These are phyloP conservation scores for roundworm (Caenorhabditis elegans) DNA, from an alignment of 1,140 invertebrate species.

Conservation along the genomic window WBcel235 BX284605.5:9259001-9259500, in stretches of 20 bases:
- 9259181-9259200: too few species aligned
- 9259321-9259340: background rate
- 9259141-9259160: too few species aligned
- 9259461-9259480: slow-evolving; percentile 36
- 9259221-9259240: slow-evolving; percentile 13
- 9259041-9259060: too few species aligned
- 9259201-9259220: too few species aligned
- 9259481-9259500: slow-evolving; percentile 38
- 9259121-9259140: too few species aligned
- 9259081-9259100: too few species aligned
- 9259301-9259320: background rate
- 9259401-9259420: slow-evolving; percentile 12
- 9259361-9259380: background rate
- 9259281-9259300: background rate
- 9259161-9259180: too few species aligned
- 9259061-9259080: too few species aligned
- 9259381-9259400: background rate
- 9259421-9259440: slow-evolving; percentile 38
- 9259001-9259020: too few species aligned
- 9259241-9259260: slow-evolving; percentile 2
- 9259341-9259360: background rate
- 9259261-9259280: background rate
- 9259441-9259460: slow-evolving; percentile 44
- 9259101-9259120: too few species aligned
- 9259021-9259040: too few species aligned